Percentiles rank a stretch among this genome's conserved stretches.
phyloP scores from a whole-genome alignment of 2,797 vertebrate species.

The Sarcophilus harrisii region DNA sequence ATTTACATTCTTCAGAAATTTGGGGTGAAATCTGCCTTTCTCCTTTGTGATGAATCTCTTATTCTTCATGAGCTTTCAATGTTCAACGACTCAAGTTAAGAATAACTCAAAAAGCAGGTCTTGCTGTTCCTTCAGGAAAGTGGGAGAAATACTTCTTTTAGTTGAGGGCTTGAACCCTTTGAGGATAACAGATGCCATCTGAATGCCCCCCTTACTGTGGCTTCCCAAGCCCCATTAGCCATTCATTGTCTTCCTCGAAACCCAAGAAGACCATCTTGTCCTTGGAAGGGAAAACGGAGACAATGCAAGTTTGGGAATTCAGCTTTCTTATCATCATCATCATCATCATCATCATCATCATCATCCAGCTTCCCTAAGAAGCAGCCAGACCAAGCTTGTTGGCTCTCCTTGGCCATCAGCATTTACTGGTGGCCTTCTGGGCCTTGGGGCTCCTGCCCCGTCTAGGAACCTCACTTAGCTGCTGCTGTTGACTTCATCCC shows the following conservation, averaged over 20 bases:
- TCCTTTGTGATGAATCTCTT: background rate
- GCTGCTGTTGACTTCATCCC: background rate
- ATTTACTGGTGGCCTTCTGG: background rate
- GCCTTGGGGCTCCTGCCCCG: background rate
- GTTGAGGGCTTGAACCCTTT: background rate
- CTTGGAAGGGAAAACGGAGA: background rate
- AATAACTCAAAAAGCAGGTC: background rate
- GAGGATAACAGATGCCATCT: background rate
- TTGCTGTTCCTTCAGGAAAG: background rate
- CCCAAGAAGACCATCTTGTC: background rate
- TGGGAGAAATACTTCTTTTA: background rate
- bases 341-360: too few species aligned
- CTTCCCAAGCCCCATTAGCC: background rate
- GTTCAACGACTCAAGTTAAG: too few species aligned
- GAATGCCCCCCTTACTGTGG: background rate
- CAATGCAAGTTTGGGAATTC: background rate
- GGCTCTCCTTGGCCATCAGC: background rate
- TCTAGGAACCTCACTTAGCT: background rate
- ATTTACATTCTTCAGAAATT: background rate
- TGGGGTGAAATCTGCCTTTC: background rate
- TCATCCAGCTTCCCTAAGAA: background rate
- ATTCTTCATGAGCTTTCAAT: background rate
- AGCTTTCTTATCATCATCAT: background rate
- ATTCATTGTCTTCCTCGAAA: background rate
- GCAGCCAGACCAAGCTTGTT: background rate